Base-by-base conservation (phyloP, 2,888 invertebrate species). In the Dichetophora obliterata region DNA sequence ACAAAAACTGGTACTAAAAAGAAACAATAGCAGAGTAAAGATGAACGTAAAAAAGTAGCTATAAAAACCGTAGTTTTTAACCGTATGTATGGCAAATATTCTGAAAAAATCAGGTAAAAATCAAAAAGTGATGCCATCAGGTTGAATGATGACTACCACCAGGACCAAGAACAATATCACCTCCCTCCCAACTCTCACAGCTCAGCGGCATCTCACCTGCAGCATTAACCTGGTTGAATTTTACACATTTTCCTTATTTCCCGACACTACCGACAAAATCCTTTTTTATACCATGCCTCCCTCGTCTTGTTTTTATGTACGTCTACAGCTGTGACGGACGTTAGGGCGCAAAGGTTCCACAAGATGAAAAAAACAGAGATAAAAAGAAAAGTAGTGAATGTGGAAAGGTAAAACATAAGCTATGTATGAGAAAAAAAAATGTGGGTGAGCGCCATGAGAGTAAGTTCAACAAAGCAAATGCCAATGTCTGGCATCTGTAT, bases 401-500 rank as follows among this genome's bases (percentile, higher is more conserved):
- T 61, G 61, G 5, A 27, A 16, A 16, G 22, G 61, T 31, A 27
- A 65, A 14, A 34, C 34, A 34, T 37, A 19, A 34, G 65, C 65
- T 37, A 5, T 19, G n/a, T 5, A 34, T 3, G 6, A 9, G 22
- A n/a, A 31, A 61, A 61, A 9, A 22, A n/a, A 16, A 5, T 27
- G 5, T 22, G 48, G 50, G 48, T 16, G 19, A 3, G 48, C 19
- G 11, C 43, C 5, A 48, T 22, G 9, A 19, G 14, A 5, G 43
- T 11, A 14, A 63, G 63, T 63, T 31, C 16, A 31, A 63, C 63
- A 63, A 63, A 63, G 63, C 63, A 63, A 63, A 63, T 63, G 63
- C 63, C 63, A 27, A 24, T 63, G 63, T 66, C 66, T 61, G 61
- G 27, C 24, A 27, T 14, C 27, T 27, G 61, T 22, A 61, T 27